Percentiles rank a stretch among this genome's conserved stretches.
Conservation (phyloP, 2,113 vertebrate species). For the Ceratotherium simum region DNA sequence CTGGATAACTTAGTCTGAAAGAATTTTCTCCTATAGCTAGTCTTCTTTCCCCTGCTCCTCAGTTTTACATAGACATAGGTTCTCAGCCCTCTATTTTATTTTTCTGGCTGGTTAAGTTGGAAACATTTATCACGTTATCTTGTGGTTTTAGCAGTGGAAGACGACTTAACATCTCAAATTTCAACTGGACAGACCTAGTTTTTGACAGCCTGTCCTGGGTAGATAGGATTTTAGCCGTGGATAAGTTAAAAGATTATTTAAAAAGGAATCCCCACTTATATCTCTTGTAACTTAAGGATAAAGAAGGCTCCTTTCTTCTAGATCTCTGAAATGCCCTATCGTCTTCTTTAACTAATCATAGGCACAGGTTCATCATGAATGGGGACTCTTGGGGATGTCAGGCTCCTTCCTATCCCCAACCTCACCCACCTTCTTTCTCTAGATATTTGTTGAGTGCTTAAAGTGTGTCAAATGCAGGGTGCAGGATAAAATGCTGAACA, state of each 20-base stretch:
- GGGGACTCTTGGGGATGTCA: not conserved
- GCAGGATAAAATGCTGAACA: not conserved
- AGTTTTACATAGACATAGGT: not conserved
- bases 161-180: not conserved
- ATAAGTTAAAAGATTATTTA: conserved; percentile 22
- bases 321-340: not conserved
- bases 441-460: not conserved
- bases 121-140: not conserved
- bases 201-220: not conserved
- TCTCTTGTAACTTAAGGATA: not conserved
- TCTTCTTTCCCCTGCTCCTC: not conserved
- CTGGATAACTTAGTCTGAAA: not conserved
- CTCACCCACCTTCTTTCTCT: not conserved
- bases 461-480: not conserved
- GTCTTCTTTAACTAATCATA: not conserved
- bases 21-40: not conserved
- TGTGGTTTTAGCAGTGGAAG: not conserved
- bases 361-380: not conserved
- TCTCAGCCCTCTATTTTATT: not conserved
- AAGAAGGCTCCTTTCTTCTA: not conserved
- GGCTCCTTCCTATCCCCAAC: not conserved
- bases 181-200: not conserved
- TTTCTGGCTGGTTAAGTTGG: not conserved
- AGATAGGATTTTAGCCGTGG: not conserved
- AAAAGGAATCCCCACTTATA: not conserved